Evolutionary conservation across 1,140 invertebrate genomes (phyloP), one percentile per base, ranked within the genome.

Genomic region (Cephus cinctus): DNA sequence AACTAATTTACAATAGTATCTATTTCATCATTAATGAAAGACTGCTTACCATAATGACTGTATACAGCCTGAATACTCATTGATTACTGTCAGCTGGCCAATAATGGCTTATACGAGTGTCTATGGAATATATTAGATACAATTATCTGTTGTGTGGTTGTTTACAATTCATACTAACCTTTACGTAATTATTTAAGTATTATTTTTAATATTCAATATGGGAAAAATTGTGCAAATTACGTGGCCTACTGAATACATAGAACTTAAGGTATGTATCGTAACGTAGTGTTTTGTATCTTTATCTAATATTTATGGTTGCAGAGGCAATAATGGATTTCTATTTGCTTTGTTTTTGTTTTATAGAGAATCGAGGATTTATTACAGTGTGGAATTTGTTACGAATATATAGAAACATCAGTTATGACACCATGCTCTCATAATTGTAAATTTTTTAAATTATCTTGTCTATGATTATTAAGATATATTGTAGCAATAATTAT

Each of bases 351-450:
- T 50, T 51, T 56, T 54, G 49, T 45, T 32, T 68, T 67, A 18
- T 22, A 78, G 76, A 59, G 48, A 49, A 69, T 78, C 12, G 75
- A 78, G 35, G 61, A 70, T 11, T 53, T 69, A 3, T 53, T 78
- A 15, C 43, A 64, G 19, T 79, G 76, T 53, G 67, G 72, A 12
- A 79, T 79, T 52, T 79, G 76, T 40, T 77, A 79, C 31, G 75
- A 78, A 15, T 76, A 73, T 44, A 70, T 79, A 52, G 56, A 77
- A 23, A 78, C 68, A 16, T 59, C 66, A 11, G 66, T 79, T 15
- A 72, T 78, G 25, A 75, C 75, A 20, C 64, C 65, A 4, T 79
- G 77, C 35, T 77, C 73, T 11, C 77, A 79, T 48, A 78, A 68
- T 48, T 78, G 77, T 78, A 68, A 76, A 71, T 65, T 30, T 25